These are phyloP conservation scores for Drosophila lacicola DNA, from an alignment of 2,888 invertebrate species.

Conservation along the genomic window DNA sequence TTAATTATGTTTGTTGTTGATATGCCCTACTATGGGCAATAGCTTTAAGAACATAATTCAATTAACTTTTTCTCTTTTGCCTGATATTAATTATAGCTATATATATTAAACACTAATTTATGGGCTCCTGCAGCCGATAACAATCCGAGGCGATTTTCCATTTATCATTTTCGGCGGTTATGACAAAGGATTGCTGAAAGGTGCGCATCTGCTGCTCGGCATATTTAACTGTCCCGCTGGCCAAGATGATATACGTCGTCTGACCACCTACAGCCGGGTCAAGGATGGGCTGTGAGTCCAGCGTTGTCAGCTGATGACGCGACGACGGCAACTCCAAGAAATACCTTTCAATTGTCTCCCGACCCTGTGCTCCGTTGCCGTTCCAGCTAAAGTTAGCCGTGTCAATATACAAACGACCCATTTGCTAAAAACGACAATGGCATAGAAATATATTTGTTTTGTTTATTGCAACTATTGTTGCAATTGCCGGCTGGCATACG, in stretches of 20 bases:
- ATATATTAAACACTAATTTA: not conserved
- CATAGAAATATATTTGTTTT: not conserved
- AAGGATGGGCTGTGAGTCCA: conserved; percentile 94
- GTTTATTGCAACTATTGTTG: not conserved
- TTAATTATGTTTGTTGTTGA: no score
- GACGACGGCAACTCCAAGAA: conserved; percentile 93
- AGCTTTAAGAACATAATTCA: not conserved
- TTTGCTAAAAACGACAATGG: conserved; percentile 86
- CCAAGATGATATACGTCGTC: conserved; percentile 92
- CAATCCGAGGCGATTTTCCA: conserved; percentile 97
- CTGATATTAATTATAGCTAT: not conserved
- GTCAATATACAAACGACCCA: conserved; percentile 93
- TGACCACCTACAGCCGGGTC: conserved; percentile 92
- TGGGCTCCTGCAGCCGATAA: conserved; percentile 90
- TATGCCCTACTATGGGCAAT: not conserved
- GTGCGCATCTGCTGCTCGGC: conserved; percentile 87
- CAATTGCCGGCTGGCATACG: conserved; percentile 67
- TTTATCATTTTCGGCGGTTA: conserved; percentile 94
- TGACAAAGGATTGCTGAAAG: conserved; percentile 94
- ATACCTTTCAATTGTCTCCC: conserved; percentile 93
- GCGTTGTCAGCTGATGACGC: conserved; percentile 90
- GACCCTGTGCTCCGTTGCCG: conserved; percentile 93
- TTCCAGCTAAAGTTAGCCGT: conserved; percentile 96
- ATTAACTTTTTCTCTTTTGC: not conserved
- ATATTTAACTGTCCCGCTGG: conserved; percentile 93